Evolutionary conservation across 2,797 vertebrate species (phyloP).

Genomic region (Pseudocheirus occidentalis): DNA sequence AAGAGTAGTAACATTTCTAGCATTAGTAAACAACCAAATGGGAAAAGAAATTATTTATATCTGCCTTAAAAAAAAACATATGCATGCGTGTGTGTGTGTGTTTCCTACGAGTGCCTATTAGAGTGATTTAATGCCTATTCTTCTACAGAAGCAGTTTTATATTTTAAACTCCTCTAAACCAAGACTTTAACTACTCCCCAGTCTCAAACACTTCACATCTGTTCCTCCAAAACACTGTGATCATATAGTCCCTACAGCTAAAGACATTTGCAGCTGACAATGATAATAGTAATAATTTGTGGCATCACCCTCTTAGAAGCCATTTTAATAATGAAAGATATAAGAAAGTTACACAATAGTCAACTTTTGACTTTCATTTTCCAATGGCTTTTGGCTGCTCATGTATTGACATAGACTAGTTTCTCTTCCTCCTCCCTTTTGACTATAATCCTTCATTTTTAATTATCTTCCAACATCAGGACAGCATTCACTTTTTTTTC

Average conservation of each 20-base stretch:
- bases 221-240: conserved; percentile 60
- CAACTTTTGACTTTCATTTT: conserved; percentile 44
- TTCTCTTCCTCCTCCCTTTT: background rate
- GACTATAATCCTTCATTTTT: background rate
- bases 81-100: background rate
- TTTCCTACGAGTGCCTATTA: background rate
- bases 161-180: conserved; percentile 62
- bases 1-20: background rate
- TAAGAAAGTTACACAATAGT: conserved; percentile 37
- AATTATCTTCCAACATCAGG: background rate
- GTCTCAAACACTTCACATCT: conserved; percentile 57
- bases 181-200: background rate
- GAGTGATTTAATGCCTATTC: background rate
- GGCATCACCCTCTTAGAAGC: conserved; percentile 54
- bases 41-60: conserved; percentile 11
- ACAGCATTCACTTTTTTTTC: background rate
- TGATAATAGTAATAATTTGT: conserved; percentile 52
- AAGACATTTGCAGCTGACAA: conserved; percentile 63
- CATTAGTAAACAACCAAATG: background rate
- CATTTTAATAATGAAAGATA: background rate
- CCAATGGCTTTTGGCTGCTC: background rate
- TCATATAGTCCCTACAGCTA: background rate
- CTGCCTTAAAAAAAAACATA: background rate
- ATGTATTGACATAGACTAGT: background rate
- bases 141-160: conserved; percentile 45